Conservation (phyloP, 1,140 invertebrate genomes). For the Bombus waltoni region DNA sequence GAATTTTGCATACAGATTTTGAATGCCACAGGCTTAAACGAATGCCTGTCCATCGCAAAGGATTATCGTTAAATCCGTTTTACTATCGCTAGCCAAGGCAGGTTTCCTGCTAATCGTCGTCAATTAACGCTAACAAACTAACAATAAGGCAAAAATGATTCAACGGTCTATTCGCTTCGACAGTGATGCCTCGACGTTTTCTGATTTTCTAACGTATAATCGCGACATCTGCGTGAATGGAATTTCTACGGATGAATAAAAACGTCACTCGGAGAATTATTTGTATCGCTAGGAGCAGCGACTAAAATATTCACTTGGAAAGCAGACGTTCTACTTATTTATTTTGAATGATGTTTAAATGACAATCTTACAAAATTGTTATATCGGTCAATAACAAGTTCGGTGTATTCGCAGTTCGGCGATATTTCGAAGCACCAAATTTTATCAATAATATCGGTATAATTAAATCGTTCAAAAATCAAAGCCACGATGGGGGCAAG, state of each 20-base stretch:
- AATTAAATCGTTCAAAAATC: neutral
- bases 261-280: neutral
- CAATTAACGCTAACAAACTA: neutral
- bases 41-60: neutral
- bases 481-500: neutral
- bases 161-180: neutral
- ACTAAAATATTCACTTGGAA: neutral
- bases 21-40: too few species aligned
- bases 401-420: neutral
- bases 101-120: neutral
- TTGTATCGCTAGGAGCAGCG: too few species aligned
- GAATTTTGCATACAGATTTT: neutral
- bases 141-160: neutral
- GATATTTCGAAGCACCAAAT: neutral
- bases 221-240: neutral
- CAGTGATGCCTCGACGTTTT: neutral
- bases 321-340: too few species aligned
- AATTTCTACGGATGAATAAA: neutral
- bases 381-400: too few species aligned
- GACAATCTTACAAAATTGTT: too few species aligned
- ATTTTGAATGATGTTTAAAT: too few species aligned
- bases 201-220: neutral
- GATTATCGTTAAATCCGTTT: conserved; percentile 2
- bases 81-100: neutral
- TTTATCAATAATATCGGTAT: too few species aligned